phyloP scores from a whole-genome alignment of 53 echinoderm and acorn worm species.

The Zoroaster sp. region DNA sequence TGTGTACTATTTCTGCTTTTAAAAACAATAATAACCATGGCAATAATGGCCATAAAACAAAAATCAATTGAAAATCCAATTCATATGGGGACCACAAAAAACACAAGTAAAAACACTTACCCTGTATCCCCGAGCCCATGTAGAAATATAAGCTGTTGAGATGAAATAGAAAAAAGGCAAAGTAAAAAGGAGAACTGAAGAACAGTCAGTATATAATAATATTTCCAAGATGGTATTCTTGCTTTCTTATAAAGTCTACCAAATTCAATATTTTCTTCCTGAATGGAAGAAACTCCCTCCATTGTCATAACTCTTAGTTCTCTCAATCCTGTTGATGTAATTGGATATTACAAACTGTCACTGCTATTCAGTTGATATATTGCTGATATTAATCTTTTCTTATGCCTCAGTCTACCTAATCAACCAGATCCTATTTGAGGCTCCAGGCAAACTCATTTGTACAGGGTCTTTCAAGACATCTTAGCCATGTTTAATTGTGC shows the following conservation, averaged over 20 bases:
- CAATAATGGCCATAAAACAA: too few relatives aligned
- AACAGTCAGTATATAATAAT: too few relatives aligned
- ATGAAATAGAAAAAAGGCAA: slow-evolving; percentile 10
- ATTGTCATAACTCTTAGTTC: too few relatives aligned
- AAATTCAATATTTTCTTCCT: too few relatives aligned
- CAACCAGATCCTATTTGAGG: neutral
- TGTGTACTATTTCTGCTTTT: too few relatives aligned
- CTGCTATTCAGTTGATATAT: neutral
- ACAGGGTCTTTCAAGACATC: neutral
- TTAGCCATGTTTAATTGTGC: neutral
- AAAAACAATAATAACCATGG: too few relatives aligned
- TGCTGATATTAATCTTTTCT: neutral
- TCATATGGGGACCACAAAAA: too few relatives aligned
- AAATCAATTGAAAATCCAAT: too few relatives aligned
- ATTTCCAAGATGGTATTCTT: too few relatives aligned
- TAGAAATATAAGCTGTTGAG: slow-evolving; percentile 71
- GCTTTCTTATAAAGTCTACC: too few relatives aligned
- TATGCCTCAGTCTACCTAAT: neutral
- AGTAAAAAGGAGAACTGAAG: too few relatives aligned
- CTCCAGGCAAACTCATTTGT: neutral
- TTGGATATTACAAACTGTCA: neutral
- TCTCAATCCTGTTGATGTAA: neutral
- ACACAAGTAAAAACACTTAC: slow-evolving; percentile 26
- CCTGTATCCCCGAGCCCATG: slow-evolving; percentile 83
- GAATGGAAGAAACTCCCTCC: too few relatives aligned